phyloP scores from a whole-genome alignment of 2,888 invertebrate species.

The Orthosia incerta region DNA sequence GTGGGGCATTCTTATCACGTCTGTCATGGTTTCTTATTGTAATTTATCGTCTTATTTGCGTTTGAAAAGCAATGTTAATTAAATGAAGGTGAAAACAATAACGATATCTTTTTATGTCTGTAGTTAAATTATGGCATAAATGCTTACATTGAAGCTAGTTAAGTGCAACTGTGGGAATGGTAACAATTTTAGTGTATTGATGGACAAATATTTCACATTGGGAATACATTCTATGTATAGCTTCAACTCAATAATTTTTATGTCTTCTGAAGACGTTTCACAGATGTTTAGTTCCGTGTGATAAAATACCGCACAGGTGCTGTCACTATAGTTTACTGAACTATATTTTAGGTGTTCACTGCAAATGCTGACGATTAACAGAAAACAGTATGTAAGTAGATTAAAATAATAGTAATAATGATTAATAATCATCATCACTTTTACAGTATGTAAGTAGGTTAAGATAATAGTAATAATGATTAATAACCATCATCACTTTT shows the following conservation, averaged over 20 bases:
- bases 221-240: background rate
- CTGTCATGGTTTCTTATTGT: background rate
- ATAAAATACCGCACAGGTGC: conserved; percentile 26
- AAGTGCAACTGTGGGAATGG: no score
- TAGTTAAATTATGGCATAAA: no score
- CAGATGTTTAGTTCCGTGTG: conserved; percentile 18
- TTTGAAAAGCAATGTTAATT: background rate
- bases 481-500: no score
- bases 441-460: no score
- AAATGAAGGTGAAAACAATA: background rate
- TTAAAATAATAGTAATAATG: no score
- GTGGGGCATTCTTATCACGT: background rate
- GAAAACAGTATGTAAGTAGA: no score
- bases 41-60: background rate
- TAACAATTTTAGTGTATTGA: no score
- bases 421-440: no score
- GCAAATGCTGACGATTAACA: no score
- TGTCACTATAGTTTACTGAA: background rate
- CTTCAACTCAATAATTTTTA: conserved; percentile 25
- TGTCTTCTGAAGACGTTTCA: conserved; percentile 36
- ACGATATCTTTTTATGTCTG: no score
- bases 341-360: background rate
- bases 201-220: background rate
- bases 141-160: no score
- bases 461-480: no score